phyloP scores from a whole-genome alignment of 2,888 invertebrate species.

The Drosophila setosimentum region DNA sequence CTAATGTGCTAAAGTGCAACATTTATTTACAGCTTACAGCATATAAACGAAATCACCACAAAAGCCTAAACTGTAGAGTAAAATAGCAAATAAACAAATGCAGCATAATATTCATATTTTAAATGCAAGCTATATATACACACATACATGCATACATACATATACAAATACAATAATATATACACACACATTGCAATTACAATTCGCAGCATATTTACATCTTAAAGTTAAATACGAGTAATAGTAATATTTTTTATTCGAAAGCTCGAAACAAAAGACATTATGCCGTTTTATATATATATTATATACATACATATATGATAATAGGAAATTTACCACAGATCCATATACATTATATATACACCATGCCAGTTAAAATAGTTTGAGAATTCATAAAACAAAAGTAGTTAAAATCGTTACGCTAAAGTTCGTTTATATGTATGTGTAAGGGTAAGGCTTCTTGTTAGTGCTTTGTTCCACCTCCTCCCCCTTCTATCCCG shows the following conservation, averaged over 20 bases:
- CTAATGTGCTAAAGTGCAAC: conserved; percentile 54
- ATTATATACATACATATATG: neutral
- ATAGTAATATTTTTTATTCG: conserved; percentile 39
- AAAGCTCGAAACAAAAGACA: conserved; percentile 53
- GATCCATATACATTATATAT: conserved; percentile 30
- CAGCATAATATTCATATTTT: conserved; percentile 75
- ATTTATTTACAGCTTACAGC: conserved; percentile 78
- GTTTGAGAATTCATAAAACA: conserved; percentile 20
- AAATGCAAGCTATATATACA: conserved; percentile 59
- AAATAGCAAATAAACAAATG: conserved; percentile 35
- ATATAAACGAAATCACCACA: conserved; percentile 75
- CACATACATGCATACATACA: conserved; percentile 49
- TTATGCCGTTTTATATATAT: conserved; percentile 25
- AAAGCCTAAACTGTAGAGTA: conserved; percentile 68
- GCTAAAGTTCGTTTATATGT: conserved; percentile 70
- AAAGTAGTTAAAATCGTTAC: conserved; percentile 71
- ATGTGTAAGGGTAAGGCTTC: conserved; percentile 56
- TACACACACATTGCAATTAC: conserved; percentile 47
- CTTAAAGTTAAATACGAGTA: conserved; percentile 13
- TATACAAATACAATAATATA: conserved; percentile 36
- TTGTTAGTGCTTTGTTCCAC: conserved; percentile 53
- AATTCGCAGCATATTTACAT: conserved; percentile 66
- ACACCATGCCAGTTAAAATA: conserved; percentile 41
- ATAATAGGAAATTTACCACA: conserved; percentile 7
- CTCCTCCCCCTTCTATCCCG: conserved; percentile 4